These are phyloP conservation scores for Hippoglossus stenolepis DNA, from an alignment of 2,113 vertebrate species.

Conservation along the genomic window DNA sequence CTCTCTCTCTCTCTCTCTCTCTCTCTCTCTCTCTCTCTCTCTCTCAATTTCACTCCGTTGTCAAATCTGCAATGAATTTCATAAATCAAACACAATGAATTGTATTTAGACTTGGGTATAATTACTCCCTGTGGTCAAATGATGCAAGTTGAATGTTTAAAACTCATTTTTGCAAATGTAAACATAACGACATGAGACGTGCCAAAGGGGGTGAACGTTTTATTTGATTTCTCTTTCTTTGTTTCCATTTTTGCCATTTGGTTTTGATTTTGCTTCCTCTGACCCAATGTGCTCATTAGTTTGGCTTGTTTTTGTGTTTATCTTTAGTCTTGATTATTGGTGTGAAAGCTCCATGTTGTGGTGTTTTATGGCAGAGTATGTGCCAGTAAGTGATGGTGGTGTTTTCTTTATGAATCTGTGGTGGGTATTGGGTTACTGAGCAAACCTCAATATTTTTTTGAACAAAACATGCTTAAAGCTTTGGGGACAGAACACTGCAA, in stretches of 20 bases:
- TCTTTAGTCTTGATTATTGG: constrained; percentile 6
- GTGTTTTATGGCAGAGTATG: neutral
- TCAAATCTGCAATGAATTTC: constrained; percentile 32
- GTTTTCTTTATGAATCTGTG: neutral
- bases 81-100: neutral
- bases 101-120: constrained; percentile 9
- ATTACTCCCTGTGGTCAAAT: constrained; percentile 19
- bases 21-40: neutral
- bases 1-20: neutral
- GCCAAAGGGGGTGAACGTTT: neutral
- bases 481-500: neutral
- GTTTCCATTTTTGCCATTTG: constrained; percentile 13
- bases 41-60: neutral
- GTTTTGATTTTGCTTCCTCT: constrained; percentile 10
- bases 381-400: neutral
- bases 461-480: neutral
- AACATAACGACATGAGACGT: neutral
- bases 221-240: neutral
- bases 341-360: constrained; percentile 9
- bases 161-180: constrained; percentile 1
- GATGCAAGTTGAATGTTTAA: neutral
- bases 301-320: neutral
- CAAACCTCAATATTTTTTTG: neutral
- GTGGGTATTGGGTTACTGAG: no score
- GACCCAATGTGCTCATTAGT: constrained; percentile 22